These are phyloP conservation scores for Chrysotoxum bicinctum DNA, from an alignment of 2,888 invertebrate species.

Conservation along the genomic window DNA sequence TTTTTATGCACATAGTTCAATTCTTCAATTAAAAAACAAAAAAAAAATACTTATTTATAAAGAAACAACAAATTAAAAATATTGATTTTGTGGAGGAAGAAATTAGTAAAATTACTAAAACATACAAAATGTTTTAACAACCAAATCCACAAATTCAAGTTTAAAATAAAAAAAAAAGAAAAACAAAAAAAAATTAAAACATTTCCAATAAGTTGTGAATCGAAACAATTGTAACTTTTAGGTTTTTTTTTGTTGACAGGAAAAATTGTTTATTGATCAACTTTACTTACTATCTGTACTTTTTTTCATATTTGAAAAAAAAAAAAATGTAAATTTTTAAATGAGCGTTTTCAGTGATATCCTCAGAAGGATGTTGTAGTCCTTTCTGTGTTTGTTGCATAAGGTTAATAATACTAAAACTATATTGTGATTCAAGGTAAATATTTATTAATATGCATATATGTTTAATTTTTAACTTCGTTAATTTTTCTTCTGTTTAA, in stretches of 20 bases:
- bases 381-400: conserved; percentile 66
- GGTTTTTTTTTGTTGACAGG: conserved; percentile 56
- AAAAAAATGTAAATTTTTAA: conserved; percentile 39
- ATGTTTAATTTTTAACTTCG: conserved; percentile 55
- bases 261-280: conserved; percentile 48
- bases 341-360: conserved; percentile 73
- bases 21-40: conserved; percentile 47
- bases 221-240: conserved; percentile 58
- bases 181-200: conserved; percentile 19
- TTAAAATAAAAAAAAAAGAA: conserved; percentile 34
- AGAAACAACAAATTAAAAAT: conserved; percentile 1
- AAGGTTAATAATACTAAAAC: conserved; percentile 48
- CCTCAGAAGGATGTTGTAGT: conserved; percentile 60
- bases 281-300: conserved; percentile 61
- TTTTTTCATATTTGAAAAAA: conserved; percentile 43
- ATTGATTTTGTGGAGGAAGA: conserved; percentile 53
- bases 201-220: conserved; percentile 69
- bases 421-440: conserved; percentile 70
- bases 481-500: conserved; percentile 28
- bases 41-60: conserved; percentile 55
- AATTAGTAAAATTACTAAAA: conserved; percentile 48
- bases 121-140: conserved; percentile 10
- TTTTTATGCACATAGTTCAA: conserved; percentile 67
- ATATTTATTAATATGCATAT: conserved; percentile 63
- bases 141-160: conserved; percentile 54